Evolutionary conservation across 1,140 invertebrate species (phyloP).

Genomic region (Palaemon carinicauda): DNA sequence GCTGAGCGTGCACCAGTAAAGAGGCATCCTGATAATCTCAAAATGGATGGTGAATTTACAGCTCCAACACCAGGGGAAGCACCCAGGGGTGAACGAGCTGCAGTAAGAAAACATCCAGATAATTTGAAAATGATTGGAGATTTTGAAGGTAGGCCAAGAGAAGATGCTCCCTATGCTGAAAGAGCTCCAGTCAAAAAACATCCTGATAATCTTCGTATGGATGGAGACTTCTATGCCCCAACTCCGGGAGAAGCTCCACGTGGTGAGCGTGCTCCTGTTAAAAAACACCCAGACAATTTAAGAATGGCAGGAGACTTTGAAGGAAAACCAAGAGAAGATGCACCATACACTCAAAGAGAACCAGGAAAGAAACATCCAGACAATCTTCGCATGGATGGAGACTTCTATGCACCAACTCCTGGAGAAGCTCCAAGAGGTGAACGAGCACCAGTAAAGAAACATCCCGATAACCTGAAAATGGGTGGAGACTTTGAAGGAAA

Average conservation of each 20-base stretch:
- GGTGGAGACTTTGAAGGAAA: slow-evolving; percentile 60
- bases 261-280: slow-evolving; percentile 59
- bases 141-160: slow-evolving; percentile 59
- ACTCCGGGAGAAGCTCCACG: background rate
- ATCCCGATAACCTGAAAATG: slow-evolving; percentile 44
- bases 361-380: slow-evolving; percentile 58
- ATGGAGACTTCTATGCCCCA: background rate
- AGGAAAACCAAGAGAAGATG: slow-evolving; percentile 28
- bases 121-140: slow-evolving; percentile 50
- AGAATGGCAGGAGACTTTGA: slow-evolving; percentile 72
- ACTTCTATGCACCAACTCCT: background rate
- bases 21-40: slow-evolving; percentile 25
- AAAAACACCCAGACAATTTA: slow-evolving; percentile 68
- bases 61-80: slow-evolving; percentile 14
- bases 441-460: slow-evolving; percentile 32
- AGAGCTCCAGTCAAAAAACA: slow-evolving; percentile 25
- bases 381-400: slow-evolving; percentile 66
- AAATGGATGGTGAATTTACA: slow-evolving; percentile 30
- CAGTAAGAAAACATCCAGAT: slow-evolving; percentile 47
- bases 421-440: background rate
- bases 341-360: slow-evolving; percentile 64
- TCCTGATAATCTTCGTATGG: slow-evolving; percentile 9
- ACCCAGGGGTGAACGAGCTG: slow-evolving; percentile 34
- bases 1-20: background rate
- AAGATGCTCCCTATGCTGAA: slow-evolving; percentile 9